Percentiles rank a stretch among this genome's conserved stretches.
These are phyloP conservation scores for Dipodomys spectabilis DNA, from an alignment of 2,113 vertebrate genomes.

Conservation along the genomic window DNA sequence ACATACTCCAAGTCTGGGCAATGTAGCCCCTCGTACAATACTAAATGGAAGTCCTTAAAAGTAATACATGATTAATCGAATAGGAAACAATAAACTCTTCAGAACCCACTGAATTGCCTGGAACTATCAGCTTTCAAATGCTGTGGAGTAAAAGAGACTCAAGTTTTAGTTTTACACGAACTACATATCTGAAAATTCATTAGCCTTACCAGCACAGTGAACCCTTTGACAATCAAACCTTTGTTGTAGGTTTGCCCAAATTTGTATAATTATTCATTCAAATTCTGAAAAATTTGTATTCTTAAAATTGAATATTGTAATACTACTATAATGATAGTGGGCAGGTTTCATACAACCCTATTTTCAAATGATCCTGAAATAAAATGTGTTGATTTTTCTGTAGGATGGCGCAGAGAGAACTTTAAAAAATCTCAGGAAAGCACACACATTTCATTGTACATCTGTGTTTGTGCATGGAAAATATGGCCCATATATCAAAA, in stretches of 20 bases:
- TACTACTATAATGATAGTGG: neutral
- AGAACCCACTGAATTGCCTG: neutral
- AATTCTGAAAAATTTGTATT: conserved; percentile 50
- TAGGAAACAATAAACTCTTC: conserved; percentile 24
- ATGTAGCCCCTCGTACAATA: conserved; percentile 27
- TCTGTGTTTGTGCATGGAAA: conserved; percentile 81
- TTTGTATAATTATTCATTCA: conserved; percentile 37
- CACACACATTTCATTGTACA: conserved; percentile 84
- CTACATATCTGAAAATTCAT: neutral
- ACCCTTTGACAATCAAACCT: conserved; percentile 32
- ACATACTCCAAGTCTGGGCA: conserved; percentile 59
- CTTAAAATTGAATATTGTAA: conserved; percentile 53
- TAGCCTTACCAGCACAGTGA: neutral
- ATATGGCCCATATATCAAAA: conserved; percentile 60
- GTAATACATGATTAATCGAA: neutral
- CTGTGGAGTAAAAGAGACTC: conserved; percentile 24
- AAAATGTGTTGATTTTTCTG: conserved; percentile 35
- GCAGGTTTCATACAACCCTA: conserved; percentile 24
- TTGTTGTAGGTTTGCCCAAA: conserved; percentile 41
- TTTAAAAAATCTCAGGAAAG: conserved; percentile 78
- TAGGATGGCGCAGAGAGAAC: conserved; percentile 38
- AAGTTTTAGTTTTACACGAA: conserved; percentile 44
- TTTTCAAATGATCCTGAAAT: conserved; percentile 61
- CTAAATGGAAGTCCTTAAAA: conserved; percentile 54
- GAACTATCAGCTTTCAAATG: conserved; percentile 22